These are phyloP conservation scores for Microctonus hyperodae DNA, from an alignment of 2,888 invertebrate species.

Conservation along the genomic window DNA sequence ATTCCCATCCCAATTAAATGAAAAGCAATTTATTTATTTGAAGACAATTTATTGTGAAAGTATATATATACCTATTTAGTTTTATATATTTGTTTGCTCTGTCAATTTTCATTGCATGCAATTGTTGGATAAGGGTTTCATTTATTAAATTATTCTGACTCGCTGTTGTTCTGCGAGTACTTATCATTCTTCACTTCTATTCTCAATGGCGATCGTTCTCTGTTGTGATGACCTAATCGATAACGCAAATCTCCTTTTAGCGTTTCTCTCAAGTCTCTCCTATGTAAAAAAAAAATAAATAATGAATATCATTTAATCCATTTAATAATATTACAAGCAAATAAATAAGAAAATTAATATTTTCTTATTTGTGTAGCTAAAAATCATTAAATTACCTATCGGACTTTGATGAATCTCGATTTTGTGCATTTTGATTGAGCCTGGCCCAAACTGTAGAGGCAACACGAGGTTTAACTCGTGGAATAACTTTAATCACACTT, in stretches of 20 bases:
- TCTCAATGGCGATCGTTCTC: conserved; percentile 58
- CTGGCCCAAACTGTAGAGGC: conserved; percentile 68
- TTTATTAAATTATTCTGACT: conserved; percentile 42
- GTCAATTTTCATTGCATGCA: not conserved
- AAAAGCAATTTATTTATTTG: not conserved
- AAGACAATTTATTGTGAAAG: conserved; percentile 30
- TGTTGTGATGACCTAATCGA: conserved; percentile 53
- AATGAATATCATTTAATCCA: not conserved
- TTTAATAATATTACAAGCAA: too few species aligned
- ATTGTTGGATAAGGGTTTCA: not conserved
- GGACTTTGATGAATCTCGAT: conserved; percentile 39
- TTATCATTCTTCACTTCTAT: conserved; percentile 62
- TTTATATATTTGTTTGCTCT: not conserved
- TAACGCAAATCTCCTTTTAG: conserved; percentile 52
- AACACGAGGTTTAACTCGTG: conserved; percentile 59
- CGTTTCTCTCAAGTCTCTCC: conserved; percentile 49
- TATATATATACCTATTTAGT: conserved; percentile 21
- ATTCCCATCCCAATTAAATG: not conserved
- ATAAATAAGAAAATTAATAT: not conserved
- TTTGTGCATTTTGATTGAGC: conserved; percentile 60
- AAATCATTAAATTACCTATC: conserved; percentile 43
- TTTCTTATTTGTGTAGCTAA: too few species aligned
- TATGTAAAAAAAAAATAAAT: conserved; percentile 33
- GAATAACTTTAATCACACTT: conserved; percentile 67
- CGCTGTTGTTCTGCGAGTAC: conserved; percentile 48